A percentile compares a stretch with the other conserved stretches of the same genome.
Conservation (phyloP, 2,888 invertebrate species). For the Cantharis nigra region DNA sequence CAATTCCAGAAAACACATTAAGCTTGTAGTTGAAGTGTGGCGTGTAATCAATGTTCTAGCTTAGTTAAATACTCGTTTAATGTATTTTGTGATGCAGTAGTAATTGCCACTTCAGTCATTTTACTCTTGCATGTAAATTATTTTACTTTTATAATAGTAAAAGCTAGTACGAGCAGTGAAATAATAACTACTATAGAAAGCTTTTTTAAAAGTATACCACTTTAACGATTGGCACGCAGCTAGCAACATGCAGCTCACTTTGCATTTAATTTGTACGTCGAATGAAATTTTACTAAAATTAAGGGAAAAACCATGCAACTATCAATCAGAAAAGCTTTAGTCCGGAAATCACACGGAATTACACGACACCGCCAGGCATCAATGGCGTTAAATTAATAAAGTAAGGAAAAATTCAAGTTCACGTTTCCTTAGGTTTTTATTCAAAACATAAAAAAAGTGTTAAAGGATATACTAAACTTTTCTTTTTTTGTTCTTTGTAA, state of each 20-base stretch:
- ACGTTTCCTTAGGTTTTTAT: neutral
- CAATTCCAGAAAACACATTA: constrained; percentile 12
- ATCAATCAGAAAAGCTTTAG: neutral
- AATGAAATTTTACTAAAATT: neutral
- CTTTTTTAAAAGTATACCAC: neutral
- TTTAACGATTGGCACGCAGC: neutral
- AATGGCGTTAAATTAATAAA: neutral
- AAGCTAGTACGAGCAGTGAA: neutral
- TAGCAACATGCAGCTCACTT: neutral
- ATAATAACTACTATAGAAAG: neutral
- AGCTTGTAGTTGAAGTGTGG: neutral
- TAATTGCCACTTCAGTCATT: neutral
- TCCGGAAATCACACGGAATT: neutral
- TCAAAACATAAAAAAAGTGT: neutral
- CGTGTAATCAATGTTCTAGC: constrained; percentile 11
- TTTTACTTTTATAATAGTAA: neutral
- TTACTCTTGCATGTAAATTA: neutral
- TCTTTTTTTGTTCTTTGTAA: neutral
- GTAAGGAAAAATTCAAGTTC: neutral
- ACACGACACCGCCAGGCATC: neutral
- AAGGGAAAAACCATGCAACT: neutral
- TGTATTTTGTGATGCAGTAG: neutral
- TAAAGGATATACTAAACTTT: neutral
- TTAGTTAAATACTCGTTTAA: constrained; percentile 4
- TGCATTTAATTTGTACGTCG: neutral